These are phyloP conservation scores for Phthorimaea operculella DNA, from an alignment of 1,140 invertebrate species.

Conservation along the genomic window DNA sequence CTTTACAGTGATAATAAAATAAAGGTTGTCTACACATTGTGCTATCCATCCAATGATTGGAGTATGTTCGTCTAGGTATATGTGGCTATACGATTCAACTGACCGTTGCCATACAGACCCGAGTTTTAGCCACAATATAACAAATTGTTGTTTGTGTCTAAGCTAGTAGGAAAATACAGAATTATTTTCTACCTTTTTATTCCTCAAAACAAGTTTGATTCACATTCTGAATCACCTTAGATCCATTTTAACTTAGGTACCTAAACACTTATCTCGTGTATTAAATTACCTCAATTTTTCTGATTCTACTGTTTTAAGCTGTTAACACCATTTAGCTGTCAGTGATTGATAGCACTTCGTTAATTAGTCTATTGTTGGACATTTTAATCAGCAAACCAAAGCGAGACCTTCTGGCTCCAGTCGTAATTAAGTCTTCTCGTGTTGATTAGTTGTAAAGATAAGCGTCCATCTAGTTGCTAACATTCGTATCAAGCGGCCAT, in stretches of 20 bases:
- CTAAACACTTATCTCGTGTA: too few relatives aligned
- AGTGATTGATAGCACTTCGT: neutral
- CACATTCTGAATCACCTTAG: too few relatives aligned
- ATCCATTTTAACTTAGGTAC: too few relatives aligned
- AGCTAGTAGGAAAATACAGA: too few relatives aligned
- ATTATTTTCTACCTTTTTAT: too few relatives aligned
- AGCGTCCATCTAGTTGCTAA: neutral
- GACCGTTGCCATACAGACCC: neutral
- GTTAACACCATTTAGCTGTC: neutral
- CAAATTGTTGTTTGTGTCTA: too few relatives aligned
- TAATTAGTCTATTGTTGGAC: neutral
- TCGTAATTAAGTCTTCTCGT: constrained; percentile 13
- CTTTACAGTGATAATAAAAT: constrained; percentile 18
- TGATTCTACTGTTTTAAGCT: too few relatives aligned
- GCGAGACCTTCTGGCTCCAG: neutral
- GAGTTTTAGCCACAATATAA: too few relatives aligned
- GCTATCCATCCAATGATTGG: neutral
- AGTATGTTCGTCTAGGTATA: neutral
- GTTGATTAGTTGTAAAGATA: constrained; percentile 19
- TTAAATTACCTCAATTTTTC: too few relatives aligned
- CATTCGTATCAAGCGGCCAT: neutral
- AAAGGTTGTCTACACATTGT: constrained; percentile 9
- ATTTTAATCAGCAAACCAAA: constrained; percentile 3
- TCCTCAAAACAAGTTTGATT: too few relatives aligned
- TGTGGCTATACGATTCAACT: neutral